Evolutionary conservation across 2,113 vertebrate genomes (phyloP), one percentile per base, ranked within the genome.

Genomic region (Scolopax mira): DNA sequence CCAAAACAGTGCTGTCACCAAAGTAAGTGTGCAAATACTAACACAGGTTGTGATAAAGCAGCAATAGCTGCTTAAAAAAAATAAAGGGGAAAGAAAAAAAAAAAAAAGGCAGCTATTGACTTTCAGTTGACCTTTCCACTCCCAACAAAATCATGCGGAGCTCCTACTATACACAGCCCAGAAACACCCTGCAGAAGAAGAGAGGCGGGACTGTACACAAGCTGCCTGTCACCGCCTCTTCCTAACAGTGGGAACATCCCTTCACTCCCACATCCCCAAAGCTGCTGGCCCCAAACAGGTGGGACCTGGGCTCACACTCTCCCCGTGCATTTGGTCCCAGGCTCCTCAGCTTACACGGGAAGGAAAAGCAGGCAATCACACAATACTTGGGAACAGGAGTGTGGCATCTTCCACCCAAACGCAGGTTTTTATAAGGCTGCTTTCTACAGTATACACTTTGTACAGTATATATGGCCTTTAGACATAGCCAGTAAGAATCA

Each of bases 61-160:
- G 73, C 30, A 31, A 44, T 64, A 87, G 42, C 44, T 52, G 27
- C 42, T 49, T 74, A 17, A 17, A 14, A 18, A 22, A 22, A 7
- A 4, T 7, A 28, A 17, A 37, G 3, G 15, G 3, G 3, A 7
- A 23, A 35, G 14, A 3, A 4, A 7, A 21, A 30, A 3, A 4
- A 5, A 21, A 33, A 3, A 4, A 7, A 24, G 33, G 14, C 52
- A 3, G 17, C 62, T 79, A 74, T 71, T 95, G 83, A 88, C 93
- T 96, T 94, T 84, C 88, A 94, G 30, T 7, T 97, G 94, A 96
- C 94, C 94, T 96, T 96, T 79, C 92, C 90, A 70, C 84, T 89
- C 84, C 77, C 92, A 69, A 60, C 27, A 88, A 86, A 96, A 88
- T 58, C 77, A 90, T 0, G 31, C 33, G 14, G 74, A 33, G 3